Percentiles rank a stretch among this genome's conserved stretches.
Evolutionary conservation across 2,113 vertebrate species (phyloP).

Genomic region (Mellivora capensis): DNA sequence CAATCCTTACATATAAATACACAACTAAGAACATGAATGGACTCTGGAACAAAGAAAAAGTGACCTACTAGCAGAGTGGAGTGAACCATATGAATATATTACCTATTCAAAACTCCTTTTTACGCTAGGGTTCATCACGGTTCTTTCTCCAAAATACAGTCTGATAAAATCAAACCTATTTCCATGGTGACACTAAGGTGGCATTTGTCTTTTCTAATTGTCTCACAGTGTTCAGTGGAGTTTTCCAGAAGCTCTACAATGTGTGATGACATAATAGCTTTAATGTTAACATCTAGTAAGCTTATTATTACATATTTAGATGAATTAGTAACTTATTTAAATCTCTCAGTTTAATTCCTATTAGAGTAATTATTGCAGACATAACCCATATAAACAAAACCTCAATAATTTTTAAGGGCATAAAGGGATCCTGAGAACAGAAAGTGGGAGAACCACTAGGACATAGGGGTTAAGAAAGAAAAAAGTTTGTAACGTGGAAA

Average conservation of each 20-base stretch:
- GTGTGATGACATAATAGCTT: background rate
- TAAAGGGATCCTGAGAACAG: background rate
- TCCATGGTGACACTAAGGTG: background rate
- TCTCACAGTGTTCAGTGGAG: background rate
- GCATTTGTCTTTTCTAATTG: background rate
- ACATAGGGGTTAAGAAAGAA: background rate
- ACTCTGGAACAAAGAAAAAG: background rate
- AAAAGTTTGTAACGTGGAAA: background rate
- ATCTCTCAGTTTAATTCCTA: background rate
- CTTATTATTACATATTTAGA: background rate
- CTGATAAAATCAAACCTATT: background rate
- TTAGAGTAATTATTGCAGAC: background rate
- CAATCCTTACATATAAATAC: background rate
- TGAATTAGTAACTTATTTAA: background rate
- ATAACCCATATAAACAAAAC: background rate
- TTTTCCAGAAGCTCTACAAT: background rate
- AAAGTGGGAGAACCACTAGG: background rate
- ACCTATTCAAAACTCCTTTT: background rate
- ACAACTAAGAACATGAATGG: background rate
- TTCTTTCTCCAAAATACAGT: background rate
- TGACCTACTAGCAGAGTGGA: background rate
- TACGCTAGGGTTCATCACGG: background rate
- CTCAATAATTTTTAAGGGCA: background rate
- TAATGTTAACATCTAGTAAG: background rate
- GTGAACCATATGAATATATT: background rate